Evolutionary conservation across 2,113 vertebrate species (phyloP), one percentile per base, ranked within the genome.

Genomic region (Saimiri boliviensis): DNA sequence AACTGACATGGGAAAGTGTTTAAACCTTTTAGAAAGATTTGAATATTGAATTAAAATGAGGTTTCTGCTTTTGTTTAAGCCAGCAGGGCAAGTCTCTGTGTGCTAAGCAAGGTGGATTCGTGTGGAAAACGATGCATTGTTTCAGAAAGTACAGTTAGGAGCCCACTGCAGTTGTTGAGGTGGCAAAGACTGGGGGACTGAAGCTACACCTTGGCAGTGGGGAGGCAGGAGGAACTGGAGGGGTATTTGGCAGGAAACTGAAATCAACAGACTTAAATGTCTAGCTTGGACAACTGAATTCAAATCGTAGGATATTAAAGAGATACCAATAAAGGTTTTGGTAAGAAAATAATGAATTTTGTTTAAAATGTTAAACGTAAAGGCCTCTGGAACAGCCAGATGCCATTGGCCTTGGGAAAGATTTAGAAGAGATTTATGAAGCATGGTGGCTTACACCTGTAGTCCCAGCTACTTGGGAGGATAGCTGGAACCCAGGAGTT

Each of bases 291-390:
- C 12, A 95, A 81, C 42, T 77, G n/a, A 93, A 73, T 56, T 32
- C 77, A 63, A 63, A 73, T 0, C 11, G 73, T 19, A 80, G 49
- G 13, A 19, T 6, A 5, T 45, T 76, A 30, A 37, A 70, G n/a
- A 92, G 32, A 5, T 42, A 45, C 16, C 40, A 70, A 89, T 79
- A 60, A 66, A 68, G 56, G 21, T 52, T 60, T 35, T 10, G 4
- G 11, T 83, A 77, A 85, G 87, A 81, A 92, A 87, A 92, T 58
- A 70, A 60, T 80, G 16, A 30, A 77, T 82, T 86, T 70, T 12
- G 27, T 76, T 93, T 56, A 80, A 76, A 37, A 45, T 35, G 20
- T 47, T 79, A 40, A 14, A 35, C 37, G 66, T 92, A 77, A 56
- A 93, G 13, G 40, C 32, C 6, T 49, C 8, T 56, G 68, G 32